Evolutionary conservation across 2,113 vertebrate species (phyloP).

Genomic region (Corvus moneduloides): DNA sequence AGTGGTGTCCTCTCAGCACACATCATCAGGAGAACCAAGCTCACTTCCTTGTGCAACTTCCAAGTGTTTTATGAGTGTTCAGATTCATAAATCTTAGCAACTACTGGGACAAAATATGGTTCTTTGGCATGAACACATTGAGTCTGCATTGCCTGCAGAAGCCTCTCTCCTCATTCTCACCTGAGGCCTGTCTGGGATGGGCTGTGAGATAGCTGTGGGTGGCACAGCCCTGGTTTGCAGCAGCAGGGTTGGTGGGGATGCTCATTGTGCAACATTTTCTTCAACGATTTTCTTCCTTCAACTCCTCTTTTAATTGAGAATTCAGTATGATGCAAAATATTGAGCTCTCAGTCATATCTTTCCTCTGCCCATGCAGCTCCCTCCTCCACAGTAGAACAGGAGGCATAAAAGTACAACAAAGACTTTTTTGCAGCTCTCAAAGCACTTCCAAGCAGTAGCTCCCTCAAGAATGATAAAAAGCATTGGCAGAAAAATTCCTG

Average conservation of each 20-base stretch:
- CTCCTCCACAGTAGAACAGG: constrained; percentile 36
- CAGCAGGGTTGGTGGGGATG: not conserved
- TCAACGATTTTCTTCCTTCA: constrained; percentile 24
- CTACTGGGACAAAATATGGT: not conserved
- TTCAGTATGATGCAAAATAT: constrained; percentile 30
- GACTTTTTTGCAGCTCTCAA: not conserved
- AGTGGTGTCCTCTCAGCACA: not conserved
- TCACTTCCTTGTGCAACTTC: not conserved
- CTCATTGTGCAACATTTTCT: not conserved
- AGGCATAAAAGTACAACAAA: constrained; percentile 40
- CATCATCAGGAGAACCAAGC: not conserved
- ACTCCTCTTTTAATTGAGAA: constrained; percentile 33
- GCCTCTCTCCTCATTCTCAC: not conserved
- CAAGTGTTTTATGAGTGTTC: not conserved
- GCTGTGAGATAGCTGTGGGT: not conserved
- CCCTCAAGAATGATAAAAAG: not conserved
- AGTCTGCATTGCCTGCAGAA: not conserved
- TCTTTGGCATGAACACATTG: not conserved
- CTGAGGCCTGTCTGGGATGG: not conserved
- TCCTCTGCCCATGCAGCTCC: constrained; percentile 48
- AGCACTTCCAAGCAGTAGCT: constrained; percentile 12
- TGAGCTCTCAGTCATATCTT: constrained; percentile 49
- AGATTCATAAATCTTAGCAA: not conserved
- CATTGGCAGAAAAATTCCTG: not conserved
- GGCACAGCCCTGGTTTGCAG: not conserved